These are phyloP conservation scores for Brachyptera risi DNA, from an alignment of 2,888 invertebrate genomes.

Conservation along the genomic window DNA sequence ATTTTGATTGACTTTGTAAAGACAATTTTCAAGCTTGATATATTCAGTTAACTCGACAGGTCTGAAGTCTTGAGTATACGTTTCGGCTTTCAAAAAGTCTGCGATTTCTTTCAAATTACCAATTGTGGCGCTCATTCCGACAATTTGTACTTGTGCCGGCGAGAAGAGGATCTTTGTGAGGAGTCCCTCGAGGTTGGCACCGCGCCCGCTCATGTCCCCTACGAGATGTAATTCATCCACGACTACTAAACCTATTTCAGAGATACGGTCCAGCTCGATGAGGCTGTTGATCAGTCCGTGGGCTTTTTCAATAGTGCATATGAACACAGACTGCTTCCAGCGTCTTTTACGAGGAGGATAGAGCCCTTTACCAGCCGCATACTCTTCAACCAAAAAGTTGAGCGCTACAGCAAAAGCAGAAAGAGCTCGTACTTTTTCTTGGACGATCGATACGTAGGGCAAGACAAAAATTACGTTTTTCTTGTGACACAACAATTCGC, in stretches of 20 bases:
- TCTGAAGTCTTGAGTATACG: constrained; percentile 81
- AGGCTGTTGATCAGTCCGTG: constrained; percentile 79
- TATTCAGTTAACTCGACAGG: constrained; percentile 83
- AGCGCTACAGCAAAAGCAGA: constrained; percentile 83
- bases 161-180: constrained; percentile 59
- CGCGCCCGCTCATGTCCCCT: constrained; percentile 77
- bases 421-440: constrained; percentile 89
- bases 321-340: constrained; percentile 73
- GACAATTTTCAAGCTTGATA: constrained; percentile 66
- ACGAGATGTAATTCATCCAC: constrained; percentile 93
- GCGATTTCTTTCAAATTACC: constrained; percentile 83
- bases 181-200: constrained; percentile 77
- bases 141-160: constrained; percentile 69
- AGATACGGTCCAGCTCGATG: constrained; percentile 68
- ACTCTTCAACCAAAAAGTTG: constrained; percentile 90
- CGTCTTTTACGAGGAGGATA: constrained; percentile 78
- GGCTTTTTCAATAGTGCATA: constrained; percentile 95
- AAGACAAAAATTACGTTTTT: constrained; percentile 84
- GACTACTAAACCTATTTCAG: constrained; percentile 73
- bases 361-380: constrained; percentile 83
- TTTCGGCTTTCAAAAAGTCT: constrained; percentile 72
- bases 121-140: constrained; percentile 97
- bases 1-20: constrained; percentile 50
- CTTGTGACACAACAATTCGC: constrained; percentile 74
- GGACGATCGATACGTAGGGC: constrained; percentile 94